These are phyloP conservation scores for Peromyscus attwateri DNA, from an alignment of 2,797 vertebrate species.

Conservation along the genomic window DNA sequence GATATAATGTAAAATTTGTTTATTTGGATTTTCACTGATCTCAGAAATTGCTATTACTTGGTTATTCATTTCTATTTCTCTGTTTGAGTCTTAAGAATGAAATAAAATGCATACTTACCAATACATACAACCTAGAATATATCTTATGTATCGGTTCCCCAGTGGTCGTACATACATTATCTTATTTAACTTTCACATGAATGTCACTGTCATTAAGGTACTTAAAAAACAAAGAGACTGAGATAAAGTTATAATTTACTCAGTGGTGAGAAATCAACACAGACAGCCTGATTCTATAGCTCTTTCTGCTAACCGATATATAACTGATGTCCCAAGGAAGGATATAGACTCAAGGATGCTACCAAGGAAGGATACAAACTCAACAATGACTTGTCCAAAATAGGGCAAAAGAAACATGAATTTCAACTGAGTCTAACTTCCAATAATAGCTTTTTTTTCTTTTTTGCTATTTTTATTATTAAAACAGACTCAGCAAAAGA, in stretches of 20 bases:
- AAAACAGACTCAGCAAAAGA: neutral
- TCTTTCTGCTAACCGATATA: neutral
- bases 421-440: neutral
- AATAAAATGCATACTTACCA: neutral
- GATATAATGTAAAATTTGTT: neutral
- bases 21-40: neutral
- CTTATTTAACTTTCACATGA: constrained; percentile 1
- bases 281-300: neutral
- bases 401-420: neutral
- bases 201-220: neutral
- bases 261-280: neutral
- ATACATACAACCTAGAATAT: neutral
- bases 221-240: neutral
- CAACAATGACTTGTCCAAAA: neutral
- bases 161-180: neutral
- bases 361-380: neutral
- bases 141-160: neutral
- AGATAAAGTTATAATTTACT: neutral
- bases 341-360: neutral
- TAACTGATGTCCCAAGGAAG: neutral
- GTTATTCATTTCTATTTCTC: constrained; percentile 28
- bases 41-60: constrained; percentile 26
- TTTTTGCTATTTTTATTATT: neutral
- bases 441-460: neutral
- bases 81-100: neutral